Conservation (phyloP, 2,113 vertebrate species). For the Catharus fuscescens region DNA sequence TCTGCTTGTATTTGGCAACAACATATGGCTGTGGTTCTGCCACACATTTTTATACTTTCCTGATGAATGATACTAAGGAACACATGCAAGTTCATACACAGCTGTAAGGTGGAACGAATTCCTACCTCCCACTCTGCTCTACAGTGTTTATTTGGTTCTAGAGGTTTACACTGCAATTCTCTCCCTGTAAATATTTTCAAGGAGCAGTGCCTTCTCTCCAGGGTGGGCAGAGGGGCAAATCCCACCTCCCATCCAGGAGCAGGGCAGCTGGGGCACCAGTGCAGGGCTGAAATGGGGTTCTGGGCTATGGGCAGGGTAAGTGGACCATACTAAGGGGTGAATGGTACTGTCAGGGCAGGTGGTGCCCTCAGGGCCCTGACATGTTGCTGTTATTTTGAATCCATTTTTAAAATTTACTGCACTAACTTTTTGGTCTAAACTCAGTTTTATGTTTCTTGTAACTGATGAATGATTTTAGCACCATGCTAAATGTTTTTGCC, state of each 20-base stretch:
- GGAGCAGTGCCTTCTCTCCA: background rate
- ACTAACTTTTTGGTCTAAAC: background rate
- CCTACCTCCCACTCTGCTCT: background rate
- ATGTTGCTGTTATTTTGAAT: background rate
- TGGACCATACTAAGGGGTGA: rapidly evolving
- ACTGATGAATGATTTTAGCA: background rate
- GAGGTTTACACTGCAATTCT: background rate
- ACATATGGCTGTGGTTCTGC: background rate
- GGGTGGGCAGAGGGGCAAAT: rapidly evolving
- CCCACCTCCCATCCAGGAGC: background rate
- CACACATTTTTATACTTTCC: background rate
- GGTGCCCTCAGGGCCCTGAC: background rate
- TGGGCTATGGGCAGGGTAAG: rapidly evolving
- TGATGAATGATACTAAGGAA: background rate
- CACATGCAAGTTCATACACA: background rate
- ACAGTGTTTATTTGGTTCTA: background rate
- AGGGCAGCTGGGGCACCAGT: background rate
- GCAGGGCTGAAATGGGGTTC: background rate
- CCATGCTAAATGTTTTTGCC: background rate
- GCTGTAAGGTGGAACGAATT: background rate
- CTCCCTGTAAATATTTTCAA: background rate
- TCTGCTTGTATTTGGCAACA: background rate
- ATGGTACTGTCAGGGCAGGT: background rate
- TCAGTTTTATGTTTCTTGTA: background rate
- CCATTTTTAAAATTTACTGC: background rate